Conservation (phyloP, 2,797 vertebrate species). For the Dendrocincla tyrannina region DNA sequence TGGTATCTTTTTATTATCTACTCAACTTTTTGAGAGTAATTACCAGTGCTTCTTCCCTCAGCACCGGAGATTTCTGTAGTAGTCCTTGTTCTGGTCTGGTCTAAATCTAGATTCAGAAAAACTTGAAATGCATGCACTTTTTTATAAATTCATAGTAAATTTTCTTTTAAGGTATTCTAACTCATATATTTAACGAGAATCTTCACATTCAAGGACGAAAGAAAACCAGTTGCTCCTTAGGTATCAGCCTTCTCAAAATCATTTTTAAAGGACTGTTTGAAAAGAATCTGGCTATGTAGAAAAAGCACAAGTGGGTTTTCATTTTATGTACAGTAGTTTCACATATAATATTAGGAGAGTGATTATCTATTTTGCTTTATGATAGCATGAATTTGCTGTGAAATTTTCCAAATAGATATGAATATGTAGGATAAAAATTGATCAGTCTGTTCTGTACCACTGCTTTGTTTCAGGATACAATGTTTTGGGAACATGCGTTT, state of each 20-base stretch:
- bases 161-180: background rate
- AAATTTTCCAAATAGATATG: background rate
- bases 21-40: background rate
- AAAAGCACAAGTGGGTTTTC: background rate
- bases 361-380: background rate
- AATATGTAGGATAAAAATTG: background rate
- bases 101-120: background rate
- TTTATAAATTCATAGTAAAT: background rate
- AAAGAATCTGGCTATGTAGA: background rate
- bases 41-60: fast-evolving
- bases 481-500: background rate
- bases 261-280: background rate
- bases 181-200: background rate
- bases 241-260: background rate
- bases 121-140: background rate
- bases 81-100: background rate
- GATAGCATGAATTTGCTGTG: background rate
- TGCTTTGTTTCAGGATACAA: background rate
- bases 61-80: background rate
- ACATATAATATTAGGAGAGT: background rate
- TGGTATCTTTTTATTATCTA: background rate
- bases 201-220: background rate
- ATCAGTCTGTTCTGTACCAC: background rate
- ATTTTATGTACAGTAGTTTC: background rate
- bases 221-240: background rate